phyloP scores from a whole-genome alignment of 2,113 vertebrate species.

The Chlamydotis undulata region DNA sequence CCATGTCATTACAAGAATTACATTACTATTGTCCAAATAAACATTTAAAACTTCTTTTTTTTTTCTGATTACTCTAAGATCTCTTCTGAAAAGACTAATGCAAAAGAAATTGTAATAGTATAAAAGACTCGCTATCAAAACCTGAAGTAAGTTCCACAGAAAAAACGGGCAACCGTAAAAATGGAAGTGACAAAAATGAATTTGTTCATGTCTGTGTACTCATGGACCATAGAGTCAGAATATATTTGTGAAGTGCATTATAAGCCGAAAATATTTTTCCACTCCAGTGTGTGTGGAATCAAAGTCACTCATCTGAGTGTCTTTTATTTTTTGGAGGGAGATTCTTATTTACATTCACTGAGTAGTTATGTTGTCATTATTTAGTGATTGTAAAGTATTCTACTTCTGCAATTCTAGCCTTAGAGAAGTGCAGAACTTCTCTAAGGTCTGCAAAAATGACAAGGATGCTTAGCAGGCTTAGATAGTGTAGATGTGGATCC shows the following conservation, averaged over 20 bases:
- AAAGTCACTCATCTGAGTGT: background rate
- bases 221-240: background rate
- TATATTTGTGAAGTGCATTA: background rate
- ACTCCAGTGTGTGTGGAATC: background rate
- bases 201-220: background rate
- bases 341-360: background rate
- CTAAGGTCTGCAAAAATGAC: background rate
- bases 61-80: background rate
- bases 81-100: background rate
- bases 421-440: background rate
- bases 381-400: background rate
- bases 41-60: background rate
- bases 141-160: background rate
- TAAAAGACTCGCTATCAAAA: background rate
- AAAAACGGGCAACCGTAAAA: background rate
- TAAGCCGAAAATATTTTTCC: background rate
- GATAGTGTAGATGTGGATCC: background rate
- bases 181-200: background rate
- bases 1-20: background rate
- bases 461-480: background rate
- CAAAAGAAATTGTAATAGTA: background rate
- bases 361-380: background rate
- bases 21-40: slow-evolving; percentile 19
- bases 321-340: background rate
- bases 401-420: background rate